A percentile compares a stretch with the other conserved stretches of the same genome.
phyloP scores from a whole-genome alignment of 2,797 vertebrate genomes.

The Champsocephalus gunnari region DNA sequence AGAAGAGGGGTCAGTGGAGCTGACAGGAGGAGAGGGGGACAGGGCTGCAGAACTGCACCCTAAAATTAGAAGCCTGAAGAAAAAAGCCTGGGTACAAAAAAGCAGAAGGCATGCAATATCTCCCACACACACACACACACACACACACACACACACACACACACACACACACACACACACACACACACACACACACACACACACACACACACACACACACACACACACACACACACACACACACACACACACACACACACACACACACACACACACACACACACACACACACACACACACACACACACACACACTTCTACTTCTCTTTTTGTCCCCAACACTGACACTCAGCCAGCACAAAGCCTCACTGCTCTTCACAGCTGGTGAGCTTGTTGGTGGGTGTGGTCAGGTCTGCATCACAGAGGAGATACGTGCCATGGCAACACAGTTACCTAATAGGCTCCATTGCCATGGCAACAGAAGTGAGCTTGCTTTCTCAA shows the following conservation, averaged over 20 bases:
- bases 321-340: constrained; percentile 32
- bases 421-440: constrained; percentile 85
- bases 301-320: neutral
- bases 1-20: constrained; percentile 64
- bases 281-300: neutral
- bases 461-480: constrained; percentile 84
- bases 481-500: constrained; percentile 84
- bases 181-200: constrained; percentile 6
- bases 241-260: too few relatives aligned
- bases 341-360: constrained; percentile 56
- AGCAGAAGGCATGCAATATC: constrained; percentile 9
- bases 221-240: constrained; percentile 2
- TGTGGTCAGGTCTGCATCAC: constrained; percentile 85
- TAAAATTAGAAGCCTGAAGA: constrained; percentile 57
- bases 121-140: constrained; percentile 11
- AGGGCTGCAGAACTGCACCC: constrained; percentile 3
- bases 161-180: too few relatives aligned
- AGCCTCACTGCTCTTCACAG: constrained; percentile 72
- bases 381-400: constrained; percentile 82
- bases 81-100: constrained; percentile 14
- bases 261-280: neutral
- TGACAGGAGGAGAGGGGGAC: constrained; percentile 33
- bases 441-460: constrained; percentile 88
- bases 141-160: too few relatives aligned
- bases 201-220: too few relatives aligned